Conservation (phyloP, 2,797 vertebrate genomes). For the Macrochelys suwanniensis region DNA sequence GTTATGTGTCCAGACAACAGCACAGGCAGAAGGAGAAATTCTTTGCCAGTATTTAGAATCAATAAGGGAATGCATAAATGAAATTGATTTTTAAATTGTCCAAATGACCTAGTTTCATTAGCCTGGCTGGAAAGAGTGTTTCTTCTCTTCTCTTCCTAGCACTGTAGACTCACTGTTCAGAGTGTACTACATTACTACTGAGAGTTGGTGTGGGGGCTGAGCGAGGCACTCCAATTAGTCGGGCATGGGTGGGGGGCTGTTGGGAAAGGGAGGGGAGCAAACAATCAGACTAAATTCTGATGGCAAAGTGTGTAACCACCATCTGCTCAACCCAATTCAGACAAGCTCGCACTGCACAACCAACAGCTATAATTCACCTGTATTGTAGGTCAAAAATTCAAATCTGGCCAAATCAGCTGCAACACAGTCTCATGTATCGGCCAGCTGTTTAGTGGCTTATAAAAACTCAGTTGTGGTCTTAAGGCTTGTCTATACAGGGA, state of each 20-base stretch:
- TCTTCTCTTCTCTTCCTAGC: background rate
- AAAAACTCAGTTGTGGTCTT: background rate
- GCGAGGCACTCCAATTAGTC: background rate
- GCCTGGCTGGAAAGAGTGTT: background rate
- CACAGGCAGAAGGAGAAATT: background rate
- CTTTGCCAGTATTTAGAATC: background rate
- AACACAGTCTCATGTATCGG: background rate
- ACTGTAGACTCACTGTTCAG: background rate
- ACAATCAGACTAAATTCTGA: background rate
- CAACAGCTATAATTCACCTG: background rate
- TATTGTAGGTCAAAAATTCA: background rate
- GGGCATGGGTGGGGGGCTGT: background rate
- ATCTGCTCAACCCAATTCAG: background rate
- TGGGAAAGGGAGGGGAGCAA: background rate
- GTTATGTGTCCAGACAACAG: background rate
- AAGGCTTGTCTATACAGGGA: background rate
- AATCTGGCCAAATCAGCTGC: background rate
- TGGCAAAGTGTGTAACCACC: background rate
- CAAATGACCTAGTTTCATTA: background rate
- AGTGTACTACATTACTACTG: background rate
- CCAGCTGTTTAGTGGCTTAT: background rate
- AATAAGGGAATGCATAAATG: conserved; percentile 1
- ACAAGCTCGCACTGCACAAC: background rate
- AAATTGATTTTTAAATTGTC: background rate
- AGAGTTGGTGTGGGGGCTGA: background rate